phyloP scores from a whole-genome alignment of 2,888 invertebrate genomes.

The Julus scandinavius region DNA sequence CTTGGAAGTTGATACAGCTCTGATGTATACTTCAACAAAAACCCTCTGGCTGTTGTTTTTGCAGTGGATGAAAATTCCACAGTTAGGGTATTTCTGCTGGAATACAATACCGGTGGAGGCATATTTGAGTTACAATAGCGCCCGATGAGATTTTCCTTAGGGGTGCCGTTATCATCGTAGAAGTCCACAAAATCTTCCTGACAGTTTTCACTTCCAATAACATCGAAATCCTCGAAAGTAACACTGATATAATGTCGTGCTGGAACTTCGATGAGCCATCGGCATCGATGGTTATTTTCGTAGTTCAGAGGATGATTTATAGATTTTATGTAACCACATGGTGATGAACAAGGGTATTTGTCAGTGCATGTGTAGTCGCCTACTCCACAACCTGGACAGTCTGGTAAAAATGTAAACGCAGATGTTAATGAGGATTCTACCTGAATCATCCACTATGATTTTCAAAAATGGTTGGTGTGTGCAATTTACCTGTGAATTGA shows the following conservation, averaged over 20 bases:
- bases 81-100: conserved; percentile 61
- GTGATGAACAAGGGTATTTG: conserved; percentile 59
- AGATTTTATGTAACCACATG: conserved; percentile 62
- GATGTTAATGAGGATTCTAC: background rate
- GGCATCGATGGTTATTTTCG: conserved; percentile 61
- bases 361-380: conserved; percentile 61
- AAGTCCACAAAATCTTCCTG: conserved; percentile 62
- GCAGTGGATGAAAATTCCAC: conserved; percentile 62
- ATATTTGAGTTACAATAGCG: conserved; percentile 61
- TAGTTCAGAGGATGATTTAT: conserved; percentile 62
- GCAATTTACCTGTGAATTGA: conserved; percentile 59
- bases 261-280: conserved; percentile 62
- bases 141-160: conserved; percentile 61
- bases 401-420: conserved; percentile 56
- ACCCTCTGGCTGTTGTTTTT: conserved; percentile 60
- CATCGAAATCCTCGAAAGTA: conserved; percentile 62
- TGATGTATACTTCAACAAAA: conserved; percentile 60
- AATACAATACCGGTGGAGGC: conserved; percentile 60
- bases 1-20: conserved; percentile 60
- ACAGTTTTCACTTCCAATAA: conserved; percentile 61
- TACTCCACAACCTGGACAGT: conserved; percentile 62
- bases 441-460: background rate
- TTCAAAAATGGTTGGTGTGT: background rate
- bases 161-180: conserved; percentile 60
- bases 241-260: conserved; percentile 61